Conservation (phyloP, 2,797 vertebrate genomes). For the Crocidura indochinensis region DNA sequence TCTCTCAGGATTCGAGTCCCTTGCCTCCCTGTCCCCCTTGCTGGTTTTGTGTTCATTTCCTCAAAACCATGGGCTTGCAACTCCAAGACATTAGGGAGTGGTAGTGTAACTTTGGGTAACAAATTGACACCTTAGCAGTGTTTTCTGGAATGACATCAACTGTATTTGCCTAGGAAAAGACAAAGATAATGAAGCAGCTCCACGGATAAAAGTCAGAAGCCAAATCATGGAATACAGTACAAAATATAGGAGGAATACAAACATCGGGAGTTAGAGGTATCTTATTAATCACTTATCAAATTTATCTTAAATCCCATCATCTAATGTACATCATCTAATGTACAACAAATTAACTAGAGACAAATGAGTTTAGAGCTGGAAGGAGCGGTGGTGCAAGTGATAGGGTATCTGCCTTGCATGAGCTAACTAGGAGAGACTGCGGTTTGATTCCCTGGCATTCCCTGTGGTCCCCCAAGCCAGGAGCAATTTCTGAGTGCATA, state of each 20-base stretch:
- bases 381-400: not conserved
- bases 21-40: not conserved
- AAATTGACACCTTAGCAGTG: not conserved
- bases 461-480: too few species aligned
- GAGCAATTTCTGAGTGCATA: too few species aligned
- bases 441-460: too few species aligned
- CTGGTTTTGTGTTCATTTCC: not conserved
- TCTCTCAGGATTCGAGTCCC: too few species aligned
- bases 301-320: conserved; percentile 43
- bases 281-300: not conserved
- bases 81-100: conserved; percentile 42
- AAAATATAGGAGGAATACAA: conserved; percentile 20
- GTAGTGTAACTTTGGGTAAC: not conserved
- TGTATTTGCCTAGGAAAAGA: conserved; percentile 38
- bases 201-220: not conserved
- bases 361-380: not conserved
- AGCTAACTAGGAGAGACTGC: too few species aligned
- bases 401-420: too few species aligned
- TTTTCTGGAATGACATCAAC: not conserved
- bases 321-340: not conserved
- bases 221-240: not conserved
- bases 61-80: conserved; percentile 39
- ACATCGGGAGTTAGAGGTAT: not conserved
- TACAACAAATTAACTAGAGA: not conserved
- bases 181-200: not conserved